Conservation (phyloP, 2,797 vertebrate genomes). For the Agapornis canus region DNA sequence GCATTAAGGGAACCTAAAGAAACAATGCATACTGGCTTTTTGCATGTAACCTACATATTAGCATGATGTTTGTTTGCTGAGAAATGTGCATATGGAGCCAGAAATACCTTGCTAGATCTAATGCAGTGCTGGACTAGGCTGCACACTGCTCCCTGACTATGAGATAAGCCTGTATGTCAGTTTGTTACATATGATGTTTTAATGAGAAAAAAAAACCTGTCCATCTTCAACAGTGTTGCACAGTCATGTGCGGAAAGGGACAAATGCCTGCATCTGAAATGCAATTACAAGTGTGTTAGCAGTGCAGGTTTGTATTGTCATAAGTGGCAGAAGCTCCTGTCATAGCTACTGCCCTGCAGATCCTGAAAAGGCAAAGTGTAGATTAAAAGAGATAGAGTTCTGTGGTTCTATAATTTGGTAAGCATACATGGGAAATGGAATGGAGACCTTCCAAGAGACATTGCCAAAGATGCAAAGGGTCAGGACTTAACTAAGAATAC, state of each 20-base stretch:
- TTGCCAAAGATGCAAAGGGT: neutral
- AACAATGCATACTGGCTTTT: neutral
- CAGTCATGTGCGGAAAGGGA: neutral
- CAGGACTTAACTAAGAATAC: neutral
- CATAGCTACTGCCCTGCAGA: neutral
- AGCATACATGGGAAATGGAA: neutral
- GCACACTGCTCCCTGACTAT: neutral
- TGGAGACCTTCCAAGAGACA: neutral
- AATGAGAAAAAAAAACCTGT: neutral
- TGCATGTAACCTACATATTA: constrained; percentile 6
- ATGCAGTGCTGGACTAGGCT: neutral
- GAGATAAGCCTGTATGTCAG: neutral
- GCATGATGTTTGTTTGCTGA: neutral
- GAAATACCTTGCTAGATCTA: constrained; percentile 5
- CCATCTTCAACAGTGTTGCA: neutral
- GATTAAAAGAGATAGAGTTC: neutral
- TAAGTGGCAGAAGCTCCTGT: neutral
- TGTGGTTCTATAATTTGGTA: neutral
- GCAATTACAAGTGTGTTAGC: neutral
- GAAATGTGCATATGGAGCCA: neutral
- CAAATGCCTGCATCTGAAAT: neutral
- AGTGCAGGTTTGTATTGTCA: neutral
- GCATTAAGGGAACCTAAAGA: neutral
- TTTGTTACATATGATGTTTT: neutral
- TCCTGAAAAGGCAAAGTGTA: neutral